A percentile compares a stretch with the other conserved stretches of the same genome.
Evolutionary conservation across 2,888 invertebrate species (phyloP).

Genomic region (Caenorhabditis becei): DNA sequence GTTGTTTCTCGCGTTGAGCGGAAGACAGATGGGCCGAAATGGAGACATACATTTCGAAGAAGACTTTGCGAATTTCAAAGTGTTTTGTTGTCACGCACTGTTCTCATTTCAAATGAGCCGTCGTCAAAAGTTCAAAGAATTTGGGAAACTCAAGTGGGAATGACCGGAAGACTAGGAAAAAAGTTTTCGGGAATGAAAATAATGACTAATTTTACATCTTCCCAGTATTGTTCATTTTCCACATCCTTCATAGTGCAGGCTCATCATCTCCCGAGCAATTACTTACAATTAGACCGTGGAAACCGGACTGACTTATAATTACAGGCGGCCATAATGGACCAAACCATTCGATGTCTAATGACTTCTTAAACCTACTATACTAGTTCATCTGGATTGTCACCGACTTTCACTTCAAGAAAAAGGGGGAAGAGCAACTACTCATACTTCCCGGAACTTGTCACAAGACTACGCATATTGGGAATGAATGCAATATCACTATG

Average conservation of each 20-base stretch:
- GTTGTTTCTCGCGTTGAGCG: neutral
- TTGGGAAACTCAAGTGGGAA: too few relatives aligned
- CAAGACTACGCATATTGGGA: conserved; percentile 16
- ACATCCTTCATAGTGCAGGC: conserved; percentile 1
- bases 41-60: conserved; percentile 44
- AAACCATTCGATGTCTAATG: conserved; percentile 36
- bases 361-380: conserved; percentile 29
- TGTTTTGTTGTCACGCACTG: conserved; percentile 33
- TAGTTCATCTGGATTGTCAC: conserved; percentile 14
- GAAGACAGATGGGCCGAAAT: conserved; percentile 35
- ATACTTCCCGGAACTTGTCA: conserved; percentile 24
- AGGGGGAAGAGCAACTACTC: neutral
- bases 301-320: conserved; percentile 37
- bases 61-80: conserved; percentile 41
- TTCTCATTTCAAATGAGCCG: conserved; percentile 17
- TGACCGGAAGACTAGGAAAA: neutral
- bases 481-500: conserved; percentile 32
- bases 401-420: neutral
- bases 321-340: conserved; percentile 36
- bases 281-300: neutral
- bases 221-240: too few relatives aligned
- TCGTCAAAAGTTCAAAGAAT: neutral
- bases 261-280: conserved; percentile 40
- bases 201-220: neutral
- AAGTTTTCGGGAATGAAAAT: neutral